Base-by-base conservation (phyloP, 1,140 invertebrate species). In the Pygmarrhopalites habei region DNA sequence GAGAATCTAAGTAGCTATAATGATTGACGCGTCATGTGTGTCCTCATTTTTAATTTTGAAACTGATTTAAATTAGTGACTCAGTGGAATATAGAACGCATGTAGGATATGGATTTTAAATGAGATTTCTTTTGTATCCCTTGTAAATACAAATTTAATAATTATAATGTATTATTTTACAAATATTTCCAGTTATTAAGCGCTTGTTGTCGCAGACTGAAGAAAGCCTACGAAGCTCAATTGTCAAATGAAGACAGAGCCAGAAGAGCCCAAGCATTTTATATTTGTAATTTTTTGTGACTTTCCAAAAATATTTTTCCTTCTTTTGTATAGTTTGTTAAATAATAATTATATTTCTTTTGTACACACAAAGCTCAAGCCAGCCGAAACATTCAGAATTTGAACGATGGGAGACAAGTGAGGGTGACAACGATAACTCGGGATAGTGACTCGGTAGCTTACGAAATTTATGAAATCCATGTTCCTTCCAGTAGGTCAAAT, bases 401-500 rank as follows among this genome's bases (percentile, higher is more conserved):
- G 12, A 51, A 65, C 29, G 63, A 65, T 1, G 59, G 51, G 14
- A 21, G 59, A 43, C 32, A 55, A 17, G 55, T 63, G 0, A n/a
- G 65, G 14, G 60, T 66, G n/a, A 62, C 65, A 12, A 66, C 65
- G 32, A 66, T 66, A 28, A 53, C 56, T 39, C 21, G 49, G 23
- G 65, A 62, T 21, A 55, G 55, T 7, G 60, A 51, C 21, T 29
- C 29, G 10, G 32, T 62, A 5, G 47, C 55, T 19, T 47, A 62
- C n/a, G 64, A 58, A 21, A 56, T 66, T 1, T 66, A 66, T 59
- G 65, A 66, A 66, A 66, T 66, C 41, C 51, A 49, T 39, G 29
- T 60, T 26, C 43, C 58, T 21, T 44, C 55, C 21, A 29, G 26
- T 43, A 49, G 35, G 21, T 29, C 57, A 65, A 30, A 41, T 4